Evolutionary conservation across 2,113 vertebrate species (phyloP), one percentile per base, ranked within the genome.

Genomic region (Pseudopodoces humilis): DNA sequence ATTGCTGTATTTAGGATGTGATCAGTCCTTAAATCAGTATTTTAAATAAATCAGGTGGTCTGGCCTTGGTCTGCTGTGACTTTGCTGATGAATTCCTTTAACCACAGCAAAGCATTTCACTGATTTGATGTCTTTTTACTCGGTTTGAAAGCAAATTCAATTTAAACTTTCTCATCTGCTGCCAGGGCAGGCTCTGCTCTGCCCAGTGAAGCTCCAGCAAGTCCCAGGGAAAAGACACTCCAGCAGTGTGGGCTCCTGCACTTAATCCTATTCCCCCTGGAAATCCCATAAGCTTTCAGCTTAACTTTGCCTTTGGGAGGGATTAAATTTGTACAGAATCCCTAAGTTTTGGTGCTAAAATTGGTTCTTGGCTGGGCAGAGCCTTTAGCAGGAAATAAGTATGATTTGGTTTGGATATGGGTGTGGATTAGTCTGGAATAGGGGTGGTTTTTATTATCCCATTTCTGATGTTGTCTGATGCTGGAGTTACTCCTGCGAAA

Each of bases 241-340:
- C 10, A 79, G 67, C 27, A 22, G 25, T 5, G 1, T 18, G 37
- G 15, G 31, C 81, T 86, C 46, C 64, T 65, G 74, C n/a, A 8
- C 37, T 68, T 91, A 87, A 96, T 92, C 92, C 70, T 69, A 2
- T 86, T 96, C 88, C 92, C n/a, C 8, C 43, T 94, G 75, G 94
- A 58, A 96, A 95, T 71, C 85, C 41, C 5, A 64, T 83, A 12
- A 86, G 37, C 13, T 0, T 69, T 69, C 59, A 41, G 58, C 77
- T 91, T 37, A 79, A 35, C 44, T n/a, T 83, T 30, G 69, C 13
- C 65, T 89, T 89, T 52, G 44, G 43, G 39, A 46, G 67, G 85
- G 88, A 72, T 93, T 93, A 76, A 60, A 69, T 62, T 43, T 44
- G 46, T 14, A 20, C 67, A 58, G 79, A 74, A 83, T 58, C 75